A percentile compares a stretch with the other conserved stretches of the same genome.
These are phyloP conservation scores for Nasonia longicornis DNA, from an alignment of 1,140 invertebrate species.

Conservation along the genomic window DNA sequence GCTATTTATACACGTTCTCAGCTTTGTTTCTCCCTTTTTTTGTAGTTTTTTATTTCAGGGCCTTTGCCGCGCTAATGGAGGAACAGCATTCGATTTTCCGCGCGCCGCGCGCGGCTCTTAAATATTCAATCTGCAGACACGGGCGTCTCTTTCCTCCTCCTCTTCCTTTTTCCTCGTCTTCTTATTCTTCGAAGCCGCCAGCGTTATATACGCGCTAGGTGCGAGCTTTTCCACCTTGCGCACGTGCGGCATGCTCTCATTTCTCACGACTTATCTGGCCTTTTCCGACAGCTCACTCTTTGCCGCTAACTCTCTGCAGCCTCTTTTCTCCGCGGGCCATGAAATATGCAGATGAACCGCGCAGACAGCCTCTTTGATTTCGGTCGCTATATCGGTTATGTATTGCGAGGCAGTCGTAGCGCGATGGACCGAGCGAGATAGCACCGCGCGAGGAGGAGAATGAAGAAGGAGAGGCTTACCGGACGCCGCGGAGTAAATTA, in stretches of 20 bases:
- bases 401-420: background rate
- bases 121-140: constrained; percentile 61
- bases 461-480: background rate
- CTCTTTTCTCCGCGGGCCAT: background rate
- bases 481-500: constrained; percentile 36
- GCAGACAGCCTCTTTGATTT: constrained; percentile 27
- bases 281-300: constrained; percentile 35
- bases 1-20: constrained; percentile 38
- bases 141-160: constrained; percentile 9
- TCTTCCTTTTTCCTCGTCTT: constrained; percentile 40
- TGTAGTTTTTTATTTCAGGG: no score
- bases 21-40: background rate
- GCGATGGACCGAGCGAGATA: no score
- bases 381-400: background rate
- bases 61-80: constrained; percentile 57
- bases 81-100: constrained; percentile 63
- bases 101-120: constrained; percentile 56
- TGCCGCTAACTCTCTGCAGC: constrained; percentile 15
- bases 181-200: background rate
- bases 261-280: constrained; percentile 44
- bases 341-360: constrained; percentile 41
- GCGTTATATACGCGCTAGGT: background rate
- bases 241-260: constrained; percentile 37
- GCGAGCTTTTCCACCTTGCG: constrained; percentile 13
- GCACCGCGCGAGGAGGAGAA: background rate